Evolutionary conservation across 1,140 invertebrate genomes (phyloP).

Genomic region (Oncopodura yosiiana): DNA sequence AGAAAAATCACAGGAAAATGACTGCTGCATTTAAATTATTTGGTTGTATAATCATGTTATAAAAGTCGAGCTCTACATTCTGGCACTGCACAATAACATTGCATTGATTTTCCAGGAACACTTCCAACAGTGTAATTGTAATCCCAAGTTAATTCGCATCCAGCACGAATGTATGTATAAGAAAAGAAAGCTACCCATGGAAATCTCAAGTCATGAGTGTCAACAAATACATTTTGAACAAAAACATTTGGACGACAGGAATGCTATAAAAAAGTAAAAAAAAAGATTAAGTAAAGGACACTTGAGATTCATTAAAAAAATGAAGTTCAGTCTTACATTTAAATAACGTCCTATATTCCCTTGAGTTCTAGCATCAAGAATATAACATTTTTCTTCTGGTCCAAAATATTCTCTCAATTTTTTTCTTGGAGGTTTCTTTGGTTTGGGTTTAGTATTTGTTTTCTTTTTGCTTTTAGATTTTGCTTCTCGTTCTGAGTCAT

Average conservation of each 20-base stretch:
- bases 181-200: conserved; percentile 49
- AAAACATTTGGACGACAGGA: conserved; percentile 48
- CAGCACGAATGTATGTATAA: conserved; percentile 44
- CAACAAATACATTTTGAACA: conserved; percentile 50
- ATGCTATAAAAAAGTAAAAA: conserved; percentile 41
- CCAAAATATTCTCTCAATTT: conserved; percentile 45
- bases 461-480: too few relatives aligned
- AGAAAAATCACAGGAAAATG: too few relatives aligned
- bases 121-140: conserved; percentile 47
- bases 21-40: too few relatives aligned
- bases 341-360: conserved; percentile 45
- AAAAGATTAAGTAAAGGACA: neutral
- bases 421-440: too few relatives aligned
- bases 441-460: too few relatives aligned
- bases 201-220: conserved; percentile 49
- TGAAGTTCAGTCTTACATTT: conserved; percentile 39
- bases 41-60: too few relatives aligned
- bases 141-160: conserved; percentile 49
- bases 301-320: conserved; percentile 5
- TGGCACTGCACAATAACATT: conserved; percentile 45
- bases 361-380: conserved; percentile 45
- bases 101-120: conserved; percentile 42
- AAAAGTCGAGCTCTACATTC: conserved; percentile 45
- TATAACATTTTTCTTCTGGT: conserved; percentile 39
- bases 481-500: too few relatives aligned